Evolutionary conservation across 1,140 invertebrate genomes (phyloP).

Genomic region (Eumaeus atala): DNA sequence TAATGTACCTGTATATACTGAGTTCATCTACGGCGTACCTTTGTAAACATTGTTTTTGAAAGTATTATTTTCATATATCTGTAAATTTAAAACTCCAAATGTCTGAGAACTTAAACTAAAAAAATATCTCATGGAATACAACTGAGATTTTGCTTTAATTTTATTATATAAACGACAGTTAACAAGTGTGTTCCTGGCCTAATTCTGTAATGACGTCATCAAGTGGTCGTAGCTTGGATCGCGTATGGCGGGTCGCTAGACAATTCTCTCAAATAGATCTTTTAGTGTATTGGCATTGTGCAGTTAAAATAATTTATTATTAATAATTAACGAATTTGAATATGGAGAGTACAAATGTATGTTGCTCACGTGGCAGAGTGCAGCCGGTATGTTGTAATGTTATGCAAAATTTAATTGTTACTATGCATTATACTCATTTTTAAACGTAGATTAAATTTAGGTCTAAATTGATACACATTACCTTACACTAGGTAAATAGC

Average conservation of each 20-base stretch:
- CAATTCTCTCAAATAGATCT: conserved; percentile 54
- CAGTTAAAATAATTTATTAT: conserved; percentile 32
- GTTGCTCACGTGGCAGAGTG: conserved; percentile 67
- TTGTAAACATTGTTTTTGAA: no score
- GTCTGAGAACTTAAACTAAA: no score
- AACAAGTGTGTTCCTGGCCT: neutral
- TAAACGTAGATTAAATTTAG: conserved; percentile 43
- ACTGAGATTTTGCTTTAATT: no score
- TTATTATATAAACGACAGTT: no score
- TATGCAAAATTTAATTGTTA: conserved; percentile 53
- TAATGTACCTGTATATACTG: no score
- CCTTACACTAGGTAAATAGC: conserved; percentile 42
- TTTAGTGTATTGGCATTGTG: conserved; percentile 45
- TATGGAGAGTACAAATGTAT: conserved; percentile 63
- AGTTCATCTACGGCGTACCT: no score
- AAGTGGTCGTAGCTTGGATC: conserved; percentile 26
- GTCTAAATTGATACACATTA: conserved; percentile 30
- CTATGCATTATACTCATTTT: conserved; percentile 60
- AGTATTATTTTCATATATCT: no score
- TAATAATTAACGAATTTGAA: conserved; percentile 33
- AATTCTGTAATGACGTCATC: conserved; percentile 16
- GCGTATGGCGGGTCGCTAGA: conserved; percentile 49
- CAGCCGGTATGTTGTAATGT: conserved; percentile 45
- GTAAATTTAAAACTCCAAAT: no score
- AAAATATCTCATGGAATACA: no score